phyloP scores from a whole-genome alignment of 2,797 vertebrate genomes.

The Distichodus sexfasciatus region DNA sequence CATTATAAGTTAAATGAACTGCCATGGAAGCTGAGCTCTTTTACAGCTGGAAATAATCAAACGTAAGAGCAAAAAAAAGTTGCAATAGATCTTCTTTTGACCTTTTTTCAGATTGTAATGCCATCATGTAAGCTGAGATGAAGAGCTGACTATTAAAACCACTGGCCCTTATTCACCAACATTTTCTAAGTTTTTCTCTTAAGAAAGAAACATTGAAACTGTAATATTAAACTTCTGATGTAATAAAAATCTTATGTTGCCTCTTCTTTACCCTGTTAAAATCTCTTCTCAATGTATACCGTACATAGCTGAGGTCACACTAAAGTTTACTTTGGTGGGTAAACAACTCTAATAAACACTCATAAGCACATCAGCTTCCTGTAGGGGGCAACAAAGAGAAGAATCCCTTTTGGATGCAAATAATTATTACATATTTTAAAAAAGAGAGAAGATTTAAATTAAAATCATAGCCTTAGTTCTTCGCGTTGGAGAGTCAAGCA shows the following conservation, averaged over 20 bases:
- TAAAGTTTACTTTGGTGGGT: too few species aligned
- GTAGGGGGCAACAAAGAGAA: slow-evolving; percentile 40
- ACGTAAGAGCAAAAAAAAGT: too few species aligned
- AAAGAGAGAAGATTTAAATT: slow-evolving; percentile 31
- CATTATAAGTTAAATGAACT: background rate
- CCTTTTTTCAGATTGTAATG: too few species aligned
- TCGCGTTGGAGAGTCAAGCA: slow-evolving; percentile 46
- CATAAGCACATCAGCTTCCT: slow-evolving; percentile 27
- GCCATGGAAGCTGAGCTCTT: background rate
- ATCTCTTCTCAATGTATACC: background rate
- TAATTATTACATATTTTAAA: slow-evolving; percentile 1
- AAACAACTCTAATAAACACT: background rate
- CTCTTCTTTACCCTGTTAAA: background rate
- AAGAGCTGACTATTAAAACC: too few species aligned
- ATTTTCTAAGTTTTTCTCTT: too few species aligned
- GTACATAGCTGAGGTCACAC: background rate
- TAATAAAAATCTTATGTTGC: too few species aligned
- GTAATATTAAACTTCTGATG: too few species aligned
- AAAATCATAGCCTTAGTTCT: slow-evolving; percentile 37
- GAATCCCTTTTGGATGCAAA: background rate
- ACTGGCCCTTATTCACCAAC: too few species aligned
- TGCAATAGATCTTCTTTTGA: too few species aligned
- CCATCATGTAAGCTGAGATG: too few species aligned
- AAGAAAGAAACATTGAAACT: too few species aligned
- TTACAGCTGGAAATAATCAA: too few species aligned